These are phyloP conservation scores for Brachymystax lenok DNA, from an alignment of 2,797 vertebrate genomes.

Conservation along the genomic window DNA sequence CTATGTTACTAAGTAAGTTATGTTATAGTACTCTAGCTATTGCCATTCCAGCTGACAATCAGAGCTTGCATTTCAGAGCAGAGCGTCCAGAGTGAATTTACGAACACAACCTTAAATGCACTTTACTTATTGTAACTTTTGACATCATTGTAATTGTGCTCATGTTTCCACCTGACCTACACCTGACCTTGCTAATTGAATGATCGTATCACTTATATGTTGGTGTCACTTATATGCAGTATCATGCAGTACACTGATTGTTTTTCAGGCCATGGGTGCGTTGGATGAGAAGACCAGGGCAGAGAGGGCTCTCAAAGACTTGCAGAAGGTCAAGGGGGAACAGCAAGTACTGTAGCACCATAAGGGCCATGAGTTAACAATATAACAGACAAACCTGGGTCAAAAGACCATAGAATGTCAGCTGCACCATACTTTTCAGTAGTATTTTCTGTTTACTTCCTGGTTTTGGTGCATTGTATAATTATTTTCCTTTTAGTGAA, in stretches of 20 bases:
- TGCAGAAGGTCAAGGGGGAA: conserved; percentile 82
- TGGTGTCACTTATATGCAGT: too few relatives aligned
- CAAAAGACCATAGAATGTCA: background rate
- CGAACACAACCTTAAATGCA: too few relatives aligned
- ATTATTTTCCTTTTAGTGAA: background rate
- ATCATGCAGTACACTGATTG: background rate
- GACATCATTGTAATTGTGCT: too few relatives aligned
- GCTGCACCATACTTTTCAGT: background rate
- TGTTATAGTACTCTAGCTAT: too few relatives aligned
- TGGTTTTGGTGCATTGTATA: background rate
- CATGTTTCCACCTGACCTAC: too few relatives aligned
- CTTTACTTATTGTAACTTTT: too few relatives aligned
- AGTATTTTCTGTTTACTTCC: background rate
- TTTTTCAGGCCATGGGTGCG: conserved; percentile 82
- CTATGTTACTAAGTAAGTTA: too few relatives aligned
- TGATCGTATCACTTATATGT: too few relatives aligned
- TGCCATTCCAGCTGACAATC: too few relatives aligned
- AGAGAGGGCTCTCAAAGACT: conserved; percentile 83
- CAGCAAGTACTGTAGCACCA: conserved; percentile 77
- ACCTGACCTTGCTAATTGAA: too few relatives aligned
- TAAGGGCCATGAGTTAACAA: background rate
- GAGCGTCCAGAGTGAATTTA: too few relatives aligned
- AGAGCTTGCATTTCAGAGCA: too few relatives aligned
- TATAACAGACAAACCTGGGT: background rate
- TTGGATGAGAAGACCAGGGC: conserved; percentile 87